These are phyloP conservation scores for Bufotes viridis DNA, from an alignment of 2,797 vertebrate species.

Conservation along the genomic window DNA sequence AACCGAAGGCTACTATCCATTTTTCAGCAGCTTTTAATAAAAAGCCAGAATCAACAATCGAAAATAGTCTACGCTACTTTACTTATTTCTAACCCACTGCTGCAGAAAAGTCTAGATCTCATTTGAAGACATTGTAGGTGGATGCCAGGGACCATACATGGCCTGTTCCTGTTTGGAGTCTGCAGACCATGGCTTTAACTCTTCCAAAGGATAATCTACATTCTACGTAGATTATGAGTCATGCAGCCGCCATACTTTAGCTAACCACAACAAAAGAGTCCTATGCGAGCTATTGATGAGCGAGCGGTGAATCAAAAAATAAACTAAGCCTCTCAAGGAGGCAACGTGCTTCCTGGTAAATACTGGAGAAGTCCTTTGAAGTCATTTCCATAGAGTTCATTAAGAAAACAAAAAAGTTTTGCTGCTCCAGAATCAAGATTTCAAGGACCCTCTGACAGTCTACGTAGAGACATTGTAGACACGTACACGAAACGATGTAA, in stretches of 20 bases:
- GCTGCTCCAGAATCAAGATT: constrained; percentile 2
- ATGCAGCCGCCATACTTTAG: constrained; percentile 70
- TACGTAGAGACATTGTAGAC: not conserved
- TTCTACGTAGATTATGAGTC: constrained; percentile 72
- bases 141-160: constrained; percentile 68
- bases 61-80: constrained; percentile 66
- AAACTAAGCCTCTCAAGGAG: constrained; percentile 68
- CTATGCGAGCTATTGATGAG: constrained; percentile 72
- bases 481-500: not conserved
- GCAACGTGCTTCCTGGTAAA: constrained; percentile 59
- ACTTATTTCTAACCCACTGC: not conserved
- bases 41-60: constrained; percentile 64
- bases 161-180: constrained; percentile 65
- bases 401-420: not conserved
- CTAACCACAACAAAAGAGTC: constrained; percentile 73
- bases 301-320: constrained; percentile 71
- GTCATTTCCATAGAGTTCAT: constrained; percentile 11
- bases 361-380: constrained; percentile 29
- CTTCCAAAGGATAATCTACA: constrained; percentile 74
- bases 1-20: constrained; percentile 67
- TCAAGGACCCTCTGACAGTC: not conserved
- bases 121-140: constrained; percentile 69
- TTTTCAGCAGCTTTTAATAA: constrained; percentile 67
- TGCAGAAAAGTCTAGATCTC: constrained; percentile 39
- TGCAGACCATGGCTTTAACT: constrained; percentile 70